These are phyloP conservation scores for Adelosebastes latens DNA, from an alignment of 2,797 vertebrate genomes.

Conservation along the genomic window DNA sequence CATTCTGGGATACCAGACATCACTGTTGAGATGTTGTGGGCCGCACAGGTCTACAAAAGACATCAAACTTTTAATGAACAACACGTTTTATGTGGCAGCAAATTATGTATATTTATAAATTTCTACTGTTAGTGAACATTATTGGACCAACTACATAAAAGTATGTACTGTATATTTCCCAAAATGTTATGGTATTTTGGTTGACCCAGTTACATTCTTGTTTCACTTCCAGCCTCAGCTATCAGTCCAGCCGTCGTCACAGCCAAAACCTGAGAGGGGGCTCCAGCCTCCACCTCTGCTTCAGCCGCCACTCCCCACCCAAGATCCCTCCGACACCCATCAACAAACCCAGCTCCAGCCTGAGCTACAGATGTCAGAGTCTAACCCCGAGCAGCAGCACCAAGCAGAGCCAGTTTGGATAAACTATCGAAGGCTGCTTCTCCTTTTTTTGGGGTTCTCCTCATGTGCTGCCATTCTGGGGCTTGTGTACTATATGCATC, in stretches of 20 bases:
- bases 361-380: slow-evolving; percentile 35
- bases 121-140: background rate
- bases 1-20: background rate
- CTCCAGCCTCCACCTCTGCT: slow-evolving; percentile 34
- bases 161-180: background rate
- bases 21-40: background rate
- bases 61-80: background rate
- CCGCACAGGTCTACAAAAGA: background rate
- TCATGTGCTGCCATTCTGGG: slow-evolving; percentile 60
- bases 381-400: slow-evolving; percentile 7
- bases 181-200: background rate
- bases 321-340: slow-evolving; percentile 25
- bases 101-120: background rate
- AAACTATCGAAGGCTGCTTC: slow-evolving; percentile 43
- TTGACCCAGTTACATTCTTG: background rate
- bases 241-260: slow-evolving; percentile 42
- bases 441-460: slow-evolving; percentile 56
- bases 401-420: slow-evolving; percentile 45
- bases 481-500: slow-evolving; percentile 55
- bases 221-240: slow-evolving; percentile 46
- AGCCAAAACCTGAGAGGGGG: slow-evolving; percentile 39
- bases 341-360: slow-evolving; percentile 40
- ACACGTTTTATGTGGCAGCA: background rate
- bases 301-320: slow-evolving; percentile 25
- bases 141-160: background rate